Conservation (phyloP, 2,113 vertebrate species). For the Climacteris rufus region DNA sequence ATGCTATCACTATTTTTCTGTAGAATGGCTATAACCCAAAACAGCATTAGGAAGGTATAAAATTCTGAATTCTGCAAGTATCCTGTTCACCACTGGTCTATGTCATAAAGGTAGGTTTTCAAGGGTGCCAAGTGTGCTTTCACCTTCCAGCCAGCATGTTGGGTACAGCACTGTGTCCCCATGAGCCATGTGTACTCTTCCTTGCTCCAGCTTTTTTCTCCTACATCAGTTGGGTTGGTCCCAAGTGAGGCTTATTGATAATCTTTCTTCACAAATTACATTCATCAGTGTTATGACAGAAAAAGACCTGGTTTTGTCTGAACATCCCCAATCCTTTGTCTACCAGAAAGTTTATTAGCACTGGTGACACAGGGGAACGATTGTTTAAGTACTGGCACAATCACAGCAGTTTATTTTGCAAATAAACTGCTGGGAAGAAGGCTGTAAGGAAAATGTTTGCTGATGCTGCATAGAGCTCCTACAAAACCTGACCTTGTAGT, state of each 20-base stretch:
- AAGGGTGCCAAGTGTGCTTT: background rate
- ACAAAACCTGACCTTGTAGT: background rate
- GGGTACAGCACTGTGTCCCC: background rate
- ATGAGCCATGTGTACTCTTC: rapidly evolving
- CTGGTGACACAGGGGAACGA: background rate
- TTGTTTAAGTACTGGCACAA: background rate
- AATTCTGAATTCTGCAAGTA: background rate
- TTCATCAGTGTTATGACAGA: background rate
- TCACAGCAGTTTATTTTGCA: background rate
- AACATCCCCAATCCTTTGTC: background rate
- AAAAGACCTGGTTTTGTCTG: background rate
- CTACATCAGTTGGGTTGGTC: background rate
- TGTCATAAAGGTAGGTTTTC: background rate
- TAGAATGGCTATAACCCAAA: background rate
- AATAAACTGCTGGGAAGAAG: background rate
- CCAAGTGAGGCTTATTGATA: background rate
- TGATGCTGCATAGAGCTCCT: background rate
- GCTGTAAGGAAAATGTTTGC: background rate
- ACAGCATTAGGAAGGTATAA: background rate
- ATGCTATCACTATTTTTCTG: background rate
- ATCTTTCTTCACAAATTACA: background rate
- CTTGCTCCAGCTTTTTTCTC: background rate
- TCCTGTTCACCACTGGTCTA: background rate
- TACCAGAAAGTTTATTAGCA: background rate
- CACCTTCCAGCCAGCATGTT: background rate